Conservation (phyloP, 1,140 invertebrate genomes). For the Saxidomus purpurata region DNA sequence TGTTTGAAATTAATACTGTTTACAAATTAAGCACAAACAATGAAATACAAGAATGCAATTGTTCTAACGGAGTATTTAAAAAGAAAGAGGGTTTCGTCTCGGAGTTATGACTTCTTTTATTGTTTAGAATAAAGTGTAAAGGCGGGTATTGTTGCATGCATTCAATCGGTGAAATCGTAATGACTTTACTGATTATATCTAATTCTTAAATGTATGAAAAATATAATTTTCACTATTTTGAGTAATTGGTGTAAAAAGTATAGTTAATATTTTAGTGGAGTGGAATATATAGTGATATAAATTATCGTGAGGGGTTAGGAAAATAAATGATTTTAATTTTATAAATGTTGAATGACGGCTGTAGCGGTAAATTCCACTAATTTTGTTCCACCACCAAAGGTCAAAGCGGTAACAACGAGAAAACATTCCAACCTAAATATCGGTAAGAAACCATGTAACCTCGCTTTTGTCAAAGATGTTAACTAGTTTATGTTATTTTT, state of each 20-base stretch:
- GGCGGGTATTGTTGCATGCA: not conserved
- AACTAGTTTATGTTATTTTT: not conserved
- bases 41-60: too few relatives aligned
- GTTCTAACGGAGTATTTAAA: not conserved
- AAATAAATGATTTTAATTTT: not conserved
- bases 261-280: too few relatives aligned
- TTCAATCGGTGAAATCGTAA: not conserved
- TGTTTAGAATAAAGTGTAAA: not conserved
- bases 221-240: not conserved
- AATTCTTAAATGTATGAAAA: not conserved
- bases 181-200: not conserved
- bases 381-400: constrained; percentile 42
- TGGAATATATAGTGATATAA: too few relatives aligned
- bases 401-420: not conserved
- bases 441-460: not conserved
- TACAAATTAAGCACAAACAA: not conserved
- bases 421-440: constrained; percentile 32
- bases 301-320: not conserved
- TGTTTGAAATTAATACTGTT: not conserved
- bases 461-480: not conserved
- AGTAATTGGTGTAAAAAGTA: too few relatives aligned
- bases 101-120: not conserved
- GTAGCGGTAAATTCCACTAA: not conserved
- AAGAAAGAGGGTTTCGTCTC: not conserved
- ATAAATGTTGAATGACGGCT: constrained; percentile 22